phyloP scores from a whole-genome alignment of 2,888 invertebrate genomes.

The Melanophora roralis region DNA sequence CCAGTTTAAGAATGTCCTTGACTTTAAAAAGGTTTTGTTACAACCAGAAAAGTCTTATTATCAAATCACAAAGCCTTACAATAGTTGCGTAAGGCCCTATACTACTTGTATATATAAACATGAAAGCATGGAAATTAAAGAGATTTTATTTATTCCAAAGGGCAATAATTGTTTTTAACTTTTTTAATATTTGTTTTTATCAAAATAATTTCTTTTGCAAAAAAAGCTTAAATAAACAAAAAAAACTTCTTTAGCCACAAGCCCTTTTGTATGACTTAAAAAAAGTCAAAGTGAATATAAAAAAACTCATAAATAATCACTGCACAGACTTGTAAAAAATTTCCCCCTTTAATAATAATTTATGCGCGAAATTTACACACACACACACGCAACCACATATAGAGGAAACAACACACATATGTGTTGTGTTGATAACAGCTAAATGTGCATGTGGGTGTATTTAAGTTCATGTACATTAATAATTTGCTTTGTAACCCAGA shows the following conservation, averaged over 20 bases:
- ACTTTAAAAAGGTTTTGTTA: too few species aligned
- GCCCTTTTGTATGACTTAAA: not conserved
- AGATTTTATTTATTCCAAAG: too few species aligned
- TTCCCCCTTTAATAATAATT: not conserved
- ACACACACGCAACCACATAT: not conserved
- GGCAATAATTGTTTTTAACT: too few species aligned
- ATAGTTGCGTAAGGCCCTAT: too few species aligned
- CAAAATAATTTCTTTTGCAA: not conserved
- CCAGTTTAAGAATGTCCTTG: too few species aligned
- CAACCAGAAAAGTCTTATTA: too few species aligned
- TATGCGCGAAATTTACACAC: not conserved
- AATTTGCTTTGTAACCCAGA: not conserved
- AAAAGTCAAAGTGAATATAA: not conserved
- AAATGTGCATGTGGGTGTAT: not conserved
- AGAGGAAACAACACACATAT: not conserved
- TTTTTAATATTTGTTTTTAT: too few species aligned
- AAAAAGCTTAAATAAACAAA: not conserved
- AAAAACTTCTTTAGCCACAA: conserved; percentile 10
- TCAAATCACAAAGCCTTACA: too few species aligned
- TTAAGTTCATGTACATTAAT: not conserved
- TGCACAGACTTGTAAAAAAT: not conserved
- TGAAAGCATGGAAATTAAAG: too few species aligned
- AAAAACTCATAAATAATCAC: not conserved
- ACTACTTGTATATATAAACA: too few species aligned
- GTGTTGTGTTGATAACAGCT: not conserved